Evolutionary conservation across 2,113 vertebrate genomes (phyloP), one percentile per base, ranked within the genome.

Genomic region (Bostrychus sinensis): DNA sequence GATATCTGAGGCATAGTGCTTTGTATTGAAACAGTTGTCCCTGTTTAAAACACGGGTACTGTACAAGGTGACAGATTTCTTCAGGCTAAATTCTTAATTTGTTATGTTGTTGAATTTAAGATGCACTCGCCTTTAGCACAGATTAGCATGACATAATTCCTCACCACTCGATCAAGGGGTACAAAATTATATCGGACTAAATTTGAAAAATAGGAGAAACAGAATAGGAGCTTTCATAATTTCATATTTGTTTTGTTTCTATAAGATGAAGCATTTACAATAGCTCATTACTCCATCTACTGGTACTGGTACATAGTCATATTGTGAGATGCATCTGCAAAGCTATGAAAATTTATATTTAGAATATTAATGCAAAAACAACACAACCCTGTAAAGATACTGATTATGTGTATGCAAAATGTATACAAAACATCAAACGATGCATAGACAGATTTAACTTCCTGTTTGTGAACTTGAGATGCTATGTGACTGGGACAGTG

Each of bases 381-480:
- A 48, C 10, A 48, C 42, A 23, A 14, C 30, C 30, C 30, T n/a
- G 25, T 14, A 26, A 6, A 28, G 16, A 51, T 19, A 22, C 56
- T 50, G 46, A 50, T 62, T 48, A 32, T 66, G 66, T 41, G 32
- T 45, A 46, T 19, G 28, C 63, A 56, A 62, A 78, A 74, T 83
- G 76, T 56, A 81, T 14, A 76, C 56, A 61, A 53, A n/a, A 69
- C 67, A 83, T 75, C 77, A 86, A 75, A 75, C 67, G 68, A 60
- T 70, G 69, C 78, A 78, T 66, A 67, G 85, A 25, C 81, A 80
- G 69, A 83, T 65, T 78, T 87, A 77, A 91, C 91, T 92, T 92
- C 90, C 89, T 91, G 89, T 92, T 91, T 91, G 73, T 88, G 83
- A 84, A 76, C 68, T 78, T 80, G 66, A 71, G 61, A 72, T 66